Evolutionary conservation across 2,113 vertebrate species (phyloP), one percentile per base, ranked within the genome.

Genomic region (Rafetus swinhoei): DNA sequence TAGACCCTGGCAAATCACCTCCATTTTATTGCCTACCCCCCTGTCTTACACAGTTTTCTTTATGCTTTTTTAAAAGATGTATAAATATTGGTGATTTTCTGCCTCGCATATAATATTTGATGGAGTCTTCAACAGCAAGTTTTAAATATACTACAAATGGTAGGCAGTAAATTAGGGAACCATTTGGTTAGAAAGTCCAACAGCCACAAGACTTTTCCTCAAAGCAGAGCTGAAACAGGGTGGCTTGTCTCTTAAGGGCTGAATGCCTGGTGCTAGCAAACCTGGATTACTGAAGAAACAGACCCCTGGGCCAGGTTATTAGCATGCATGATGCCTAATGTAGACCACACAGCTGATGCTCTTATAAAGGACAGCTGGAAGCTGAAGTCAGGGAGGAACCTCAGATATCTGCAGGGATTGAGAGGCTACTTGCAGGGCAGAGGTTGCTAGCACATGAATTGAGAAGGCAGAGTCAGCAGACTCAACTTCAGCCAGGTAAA

Each of bases 11-110:
- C 45, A 45, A 45, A 45, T 45, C 45, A 45, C 45, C 45, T 45
- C 45, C 45, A 45, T 45, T 45, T 45, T 45, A 45, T 45, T 45
- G 45, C 45, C 45, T 6, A 45, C 6, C 45, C 39, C 3, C 39
- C 39, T 39, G 39, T 45, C 45, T 45, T 12, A 18, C 11, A 50
- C 50, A 0, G 0, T 82, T 0, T 89, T 65, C 55, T 76, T 65
- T 65, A 65, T 29, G 15, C 13, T 32, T 15, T 69, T 69, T 69
- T 69, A 69, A 69, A n/a, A 69, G 62, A n/a, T 81, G 59, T 2
- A 16, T 4, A 27, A 1, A 0, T 7, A 1, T 15, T 1, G 0
- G 59, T 10, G 29, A 52, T 27, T 80, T 85, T 32, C 45, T 32
- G 21, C 16, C 32, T 11, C 19, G 32, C 32, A 69, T 8, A 69